Percentiles rank a stretch among this genome's conserved stretches.
These are phyloP conservation scores for Oxygymnocypris stewartii DNA, from an alignment of 2,113 vertebrate genomes.

Conservation along the genomic window DNA sequence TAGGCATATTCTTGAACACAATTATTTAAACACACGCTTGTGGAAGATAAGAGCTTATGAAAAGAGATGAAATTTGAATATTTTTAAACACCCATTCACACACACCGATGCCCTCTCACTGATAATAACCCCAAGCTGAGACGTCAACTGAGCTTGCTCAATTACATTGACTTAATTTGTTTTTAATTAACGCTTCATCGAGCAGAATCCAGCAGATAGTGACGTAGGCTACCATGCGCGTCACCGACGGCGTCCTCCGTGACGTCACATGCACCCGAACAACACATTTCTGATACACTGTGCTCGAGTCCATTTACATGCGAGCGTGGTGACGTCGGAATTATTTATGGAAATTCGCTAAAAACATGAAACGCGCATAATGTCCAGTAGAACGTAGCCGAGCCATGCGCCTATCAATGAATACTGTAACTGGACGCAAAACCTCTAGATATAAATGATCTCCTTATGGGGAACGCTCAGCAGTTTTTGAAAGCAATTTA, in stretches of 20 bases:
- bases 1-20: background rate
- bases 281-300: slow-evolving; percentile 73
- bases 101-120: background rate
- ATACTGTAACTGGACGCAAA: background rate
- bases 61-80: background rate
- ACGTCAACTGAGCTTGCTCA: no score
- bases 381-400: background rate
- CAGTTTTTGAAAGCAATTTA: background rate
- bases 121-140: background rate
- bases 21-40: background rate
- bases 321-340: slow-evolving; percentile 74
- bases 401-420: background rate
- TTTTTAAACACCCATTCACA: background rate
- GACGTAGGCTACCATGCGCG: background rate
- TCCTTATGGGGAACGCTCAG: background rate
- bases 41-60: background rate
- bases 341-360: slow-evolving; percentile 64
- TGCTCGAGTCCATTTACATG: slow-evolving; percentile 65
- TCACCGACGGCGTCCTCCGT: slow-evolving; percentile 62
- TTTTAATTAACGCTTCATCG: background rate
- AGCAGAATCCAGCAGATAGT: background rate
- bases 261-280: slow-evolving; percentile 69
- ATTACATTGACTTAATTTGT: no score
- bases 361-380: slow-evolving; percentile 14
- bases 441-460: background rate